Percentiles rank a stretch among this genome's conserved stretches.
phyloP scores from a whole-genome alignment of 2,888 invertebrate genomes.

The Oxytorus armatus region DNA sequence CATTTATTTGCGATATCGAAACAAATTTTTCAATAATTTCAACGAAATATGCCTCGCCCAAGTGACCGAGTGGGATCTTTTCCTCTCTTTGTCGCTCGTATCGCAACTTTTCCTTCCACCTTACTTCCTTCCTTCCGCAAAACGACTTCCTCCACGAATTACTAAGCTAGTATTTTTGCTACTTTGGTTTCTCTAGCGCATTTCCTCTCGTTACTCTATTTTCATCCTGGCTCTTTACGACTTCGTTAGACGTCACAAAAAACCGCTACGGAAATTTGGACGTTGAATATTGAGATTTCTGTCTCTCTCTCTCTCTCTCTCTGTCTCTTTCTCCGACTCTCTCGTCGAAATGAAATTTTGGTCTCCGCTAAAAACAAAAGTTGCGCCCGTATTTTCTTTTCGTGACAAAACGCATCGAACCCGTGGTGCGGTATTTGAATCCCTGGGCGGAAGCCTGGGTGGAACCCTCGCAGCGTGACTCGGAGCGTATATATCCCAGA shows the following conservation, averaged over 20 bases:
- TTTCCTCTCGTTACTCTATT: conserved; percentile 47
- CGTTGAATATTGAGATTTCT: neutral
- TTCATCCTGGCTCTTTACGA: conserved; percentile 14
- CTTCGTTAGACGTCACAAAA: conserved; percentile 16
- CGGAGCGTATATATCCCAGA: conserved; percentile 14
- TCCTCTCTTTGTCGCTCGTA: too few species aligned
- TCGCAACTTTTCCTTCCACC: neutral
- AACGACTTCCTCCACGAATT: conserved; percentile 47
- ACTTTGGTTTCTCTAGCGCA: conserved; percentile 20
- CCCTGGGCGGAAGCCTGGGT: neutral
- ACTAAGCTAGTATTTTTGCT: conserved; percentile 13
- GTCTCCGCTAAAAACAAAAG: conserved; percentile 5
- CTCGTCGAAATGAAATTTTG: too few species aligned
- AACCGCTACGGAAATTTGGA: conserved; percentile 1
- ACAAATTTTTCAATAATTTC: too few species aligned
- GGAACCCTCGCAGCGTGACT: neutral
- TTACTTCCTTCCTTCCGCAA: conserved; percentile 49
- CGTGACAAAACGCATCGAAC: neutral
- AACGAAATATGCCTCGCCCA: too few species aligned
- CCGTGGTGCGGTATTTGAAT: neutral
- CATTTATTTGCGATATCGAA: too few species aligned
- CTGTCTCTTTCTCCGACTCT: too few species aligned
- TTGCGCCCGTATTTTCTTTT: conserved; percentile 1
- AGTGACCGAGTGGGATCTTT: too few species aligned
- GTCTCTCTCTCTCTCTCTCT: too few species aligned